Conservation (phyloP, 2,797 vertebrate species). For the Mionectes olivaceus region DNA sequence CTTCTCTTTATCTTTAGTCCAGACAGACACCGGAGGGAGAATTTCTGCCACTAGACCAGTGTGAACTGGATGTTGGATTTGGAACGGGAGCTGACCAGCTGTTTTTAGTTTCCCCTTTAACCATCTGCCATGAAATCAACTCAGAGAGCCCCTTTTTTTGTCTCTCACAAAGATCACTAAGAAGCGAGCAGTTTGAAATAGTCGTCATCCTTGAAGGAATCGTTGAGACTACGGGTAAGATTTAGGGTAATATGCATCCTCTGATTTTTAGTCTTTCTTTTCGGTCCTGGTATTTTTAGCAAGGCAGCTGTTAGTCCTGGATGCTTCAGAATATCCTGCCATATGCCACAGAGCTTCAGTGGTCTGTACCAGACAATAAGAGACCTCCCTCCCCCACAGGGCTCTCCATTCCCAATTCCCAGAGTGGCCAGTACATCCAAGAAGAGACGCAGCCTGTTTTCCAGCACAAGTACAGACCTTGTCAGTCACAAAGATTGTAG, state of each 20-base stretch:
- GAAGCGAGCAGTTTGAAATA: constrained; percentile 90
- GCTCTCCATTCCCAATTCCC: not conserved
- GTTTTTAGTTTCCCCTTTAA: constrained; percentile 90
- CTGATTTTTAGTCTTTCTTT: not conserved
- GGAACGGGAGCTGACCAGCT: constrained; percentile 92
- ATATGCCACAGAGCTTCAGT: not conserved
- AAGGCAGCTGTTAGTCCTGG: not conserved
- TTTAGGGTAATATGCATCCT: not conserved
- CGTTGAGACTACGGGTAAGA: constrained; percentile 90
- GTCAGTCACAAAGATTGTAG: not conserved
- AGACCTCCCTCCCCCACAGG: not conserved
- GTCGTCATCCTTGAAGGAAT: constrained; percentile 93
- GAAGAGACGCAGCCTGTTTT: not conserved
- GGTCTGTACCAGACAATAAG: not conserved
- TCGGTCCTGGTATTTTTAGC: not conserved
- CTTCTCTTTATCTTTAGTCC: constrained; percentile 78
- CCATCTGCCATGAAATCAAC: constrained; percentile 92
- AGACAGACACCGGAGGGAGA: constrained; percentile 92
- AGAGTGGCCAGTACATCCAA: no score
- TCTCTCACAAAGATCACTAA: constrained; percentile 88
- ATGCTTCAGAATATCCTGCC: not conserved
- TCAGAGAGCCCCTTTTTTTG: constrained; percentile 89
- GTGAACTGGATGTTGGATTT: constrained; percentile 91
- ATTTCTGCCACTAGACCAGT: constrained; percentile 91
- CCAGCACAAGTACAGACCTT: not conserved